Conservation (phyloP, 2,888 invertebrate species). For the Cheilosia pagana region DNA sequence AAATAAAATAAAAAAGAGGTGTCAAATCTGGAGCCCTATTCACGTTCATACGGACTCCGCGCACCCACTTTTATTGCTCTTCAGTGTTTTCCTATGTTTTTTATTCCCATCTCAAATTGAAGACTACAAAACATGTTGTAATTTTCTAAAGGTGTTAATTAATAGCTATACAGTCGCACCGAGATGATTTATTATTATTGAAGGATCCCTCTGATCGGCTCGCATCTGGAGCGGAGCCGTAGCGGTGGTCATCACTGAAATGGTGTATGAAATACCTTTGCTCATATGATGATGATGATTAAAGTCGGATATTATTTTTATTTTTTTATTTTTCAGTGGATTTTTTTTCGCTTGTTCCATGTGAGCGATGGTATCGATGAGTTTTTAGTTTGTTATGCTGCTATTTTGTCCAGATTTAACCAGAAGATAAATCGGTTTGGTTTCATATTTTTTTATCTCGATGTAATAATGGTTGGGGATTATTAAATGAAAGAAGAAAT, state of each 20-base stretch:
- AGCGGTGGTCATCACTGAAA: slow-evolving; percentile 34
- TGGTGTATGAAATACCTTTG: slow-evolving; percentile 19
- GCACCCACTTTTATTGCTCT: not conserved
- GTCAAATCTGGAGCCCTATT: slow-evolving; percentile 52
- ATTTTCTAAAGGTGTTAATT: slow-evolving; percentile 75
- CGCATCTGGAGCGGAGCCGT: slow-evolving; percentile 47
- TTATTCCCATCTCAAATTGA: slow-evolving; percentile 31
- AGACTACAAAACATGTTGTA: slow-evolving; percentile 72
- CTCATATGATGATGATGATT: slow-evolving; percentile 49
- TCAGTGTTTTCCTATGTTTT: slow-evolving; percentile 7
- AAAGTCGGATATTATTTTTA: slow-evolving; percentile 40
- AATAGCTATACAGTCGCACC: slow-evolving; percentile 64
- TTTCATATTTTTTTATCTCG: slow-evolving; percentile 1
- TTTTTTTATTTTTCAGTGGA: slow-evolving; percentile 6
- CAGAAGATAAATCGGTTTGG: slow-evolving; percentile 67
- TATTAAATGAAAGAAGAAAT: slow-evolving; percentile 11
- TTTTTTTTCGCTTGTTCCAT: not conserved
- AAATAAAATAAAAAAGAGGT: slow-evolving; percentile 38
- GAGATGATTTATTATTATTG: slow-evolving; percentile 71
- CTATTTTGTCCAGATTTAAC: slow-evolving; percentile 40
- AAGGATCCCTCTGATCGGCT: slow-evolving; percentile 30
- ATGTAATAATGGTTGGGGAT: slow-evolving; percentile 22
- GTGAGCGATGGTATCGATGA: slow-evolving; percentile 10
- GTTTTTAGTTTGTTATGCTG: slow-evolving; percentile 4
- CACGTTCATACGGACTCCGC: slow-evolving; percentile 5